A percentile compares a stretch with the other conserved stretches of the same genome.
These are phyloP conservation scores for Bombyx mandarina DNA, from an alignment of 1,140 invertebrate genomes.

Conservation along the genomic window DNA sequence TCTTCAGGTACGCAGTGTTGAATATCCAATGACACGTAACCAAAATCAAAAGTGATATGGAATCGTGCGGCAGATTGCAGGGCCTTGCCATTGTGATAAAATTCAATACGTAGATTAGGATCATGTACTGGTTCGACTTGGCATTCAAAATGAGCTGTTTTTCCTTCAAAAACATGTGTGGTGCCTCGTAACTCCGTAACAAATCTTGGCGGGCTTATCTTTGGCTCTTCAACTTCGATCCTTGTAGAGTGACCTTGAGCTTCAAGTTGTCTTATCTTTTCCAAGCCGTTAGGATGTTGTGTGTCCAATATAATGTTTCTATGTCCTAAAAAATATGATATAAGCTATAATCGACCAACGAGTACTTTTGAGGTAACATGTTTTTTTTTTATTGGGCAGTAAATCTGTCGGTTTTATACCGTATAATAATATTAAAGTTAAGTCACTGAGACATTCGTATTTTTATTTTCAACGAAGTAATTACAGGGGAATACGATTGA, in stretches of 20 bases:
- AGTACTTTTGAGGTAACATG: too few species aligned
- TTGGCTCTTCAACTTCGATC: constrained; percentile 85
- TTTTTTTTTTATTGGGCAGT: too few species aligned
- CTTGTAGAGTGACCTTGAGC: constrained; percentile 83
- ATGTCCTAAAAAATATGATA: constrained; percentile 70
- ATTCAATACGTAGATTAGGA: constrained; percentile 90
- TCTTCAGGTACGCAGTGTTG: constrained; percentile 92
- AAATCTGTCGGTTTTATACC: too few species aligned
- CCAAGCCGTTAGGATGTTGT: constrained; percentile 92
- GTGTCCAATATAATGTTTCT: constrained; percentile 90
- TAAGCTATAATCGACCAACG: constrained; percentile 7
- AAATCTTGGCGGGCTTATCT: constrained; percentile 84
- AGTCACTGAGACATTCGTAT: too few species aligned
- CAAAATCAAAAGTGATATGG: constrained; percentile 96
- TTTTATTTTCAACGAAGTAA: too few species aligned
- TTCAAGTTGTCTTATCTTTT: constrained; percentile 92
- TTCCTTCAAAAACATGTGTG: constrained; percentile 86
- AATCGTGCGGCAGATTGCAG: constrained; percentile 88
- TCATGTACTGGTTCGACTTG: constrained; percentile 94
- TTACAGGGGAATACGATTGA: too few species aligned
- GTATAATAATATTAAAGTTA: too few species aligned
- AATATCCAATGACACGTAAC: constrained; percentile 94
- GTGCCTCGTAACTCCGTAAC: constrained; percentile 87
- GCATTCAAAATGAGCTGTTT: constrained; percentile 92
- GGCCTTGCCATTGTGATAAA: constrained; percentile 92